Percentiles rank a stretch among this genome's conserved stretches.
Conservation (phyloP, 2,797 vertebrate genomes). For the Muscicapa comitata region DNA sequence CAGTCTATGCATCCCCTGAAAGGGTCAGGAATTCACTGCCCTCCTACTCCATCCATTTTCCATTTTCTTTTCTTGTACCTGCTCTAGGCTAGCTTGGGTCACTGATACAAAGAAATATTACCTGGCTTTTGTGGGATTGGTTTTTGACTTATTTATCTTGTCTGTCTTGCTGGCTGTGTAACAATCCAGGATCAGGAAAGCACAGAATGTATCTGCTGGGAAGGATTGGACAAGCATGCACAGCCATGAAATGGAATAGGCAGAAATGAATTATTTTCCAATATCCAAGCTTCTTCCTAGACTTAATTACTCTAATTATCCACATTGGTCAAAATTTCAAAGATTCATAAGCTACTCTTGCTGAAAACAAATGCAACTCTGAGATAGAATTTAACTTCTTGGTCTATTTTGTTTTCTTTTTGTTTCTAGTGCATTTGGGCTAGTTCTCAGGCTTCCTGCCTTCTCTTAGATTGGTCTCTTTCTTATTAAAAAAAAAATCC, state of each 20-base stretch:
- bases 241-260: background rate
- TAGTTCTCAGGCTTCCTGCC: background rate
- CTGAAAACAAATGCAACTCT: background rate
- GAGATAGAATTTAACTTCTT: background rate
- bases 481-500: background rate
- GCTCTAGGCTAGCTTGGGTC: background rate
- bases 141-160: background rate
- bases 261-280: background rate
- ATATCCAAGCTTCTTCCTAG: background rate
- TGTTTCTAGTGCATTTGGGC: background rate
- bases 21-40: background rate
- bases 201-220: background rate
- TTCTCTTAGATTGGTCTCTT: background rate
- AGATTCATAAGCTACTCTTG: background rate
- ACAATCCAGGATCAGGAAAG: background rate
- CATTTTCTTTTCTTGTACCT: background rate
- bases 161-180: background rate
- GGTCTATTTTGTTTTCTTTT: background rate
- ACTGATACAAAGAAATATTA: background rate
- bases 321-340: background rate
- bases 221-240: background rate
- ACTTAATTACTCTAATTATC: background rate
- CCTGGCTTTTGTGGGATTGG: background rate
- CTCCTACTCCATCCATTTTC: background rate
- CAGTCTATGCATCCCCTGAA: accelerated